Conservation (phyloP, 1,140 invertebrate genomes). For the Brachionus manjavacas region DNA sequence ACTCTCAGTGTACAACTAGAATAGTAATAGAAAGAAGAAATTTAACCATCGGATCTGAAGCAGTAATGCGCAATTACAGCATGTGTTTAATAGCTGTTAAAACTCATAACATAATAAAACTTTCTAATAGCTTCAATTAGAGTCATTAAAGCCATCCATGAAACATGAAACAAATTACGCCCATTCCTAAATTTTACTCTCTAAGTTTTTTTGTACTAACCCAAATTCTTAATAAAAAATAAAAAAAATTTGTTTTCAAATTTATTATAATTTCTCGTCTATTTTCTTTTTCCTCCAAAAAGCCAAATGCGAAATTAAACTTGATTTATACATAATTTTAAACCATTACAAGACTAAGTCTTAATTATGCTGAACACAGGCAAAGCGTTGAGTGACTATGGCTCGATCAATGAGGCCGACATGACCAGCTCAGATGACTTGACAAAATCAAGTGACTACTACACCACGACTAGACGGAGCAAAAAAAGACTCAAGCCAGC, state of each 20-base stretch:
- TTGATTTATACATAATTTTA: neutral
- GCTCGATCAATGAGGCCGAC: neutral
- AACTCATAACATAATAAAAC: neutral
- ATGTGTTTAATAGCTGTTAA: neutral
- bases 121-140: neutral
- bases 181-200: conserved; percentile 2
- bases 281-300: too few species aligned
- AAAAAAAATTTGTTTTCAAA: neutral
- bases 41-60: neutral
- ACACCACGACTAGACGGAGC: neutral
- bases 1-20: too few species aligned
- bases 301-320: neutral
- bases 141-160: neutral
- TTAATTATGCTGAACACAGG: neutral
- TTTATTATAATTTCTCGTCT: neutral
- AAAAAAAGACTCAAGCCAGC: neutral
- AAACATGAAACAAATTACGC: neutral
- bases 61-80: neutral
- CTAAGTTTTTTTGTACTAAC: neutral
- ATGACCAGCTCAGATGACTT: neutral
- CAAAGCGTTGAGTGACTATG: conserved; percentile 12
- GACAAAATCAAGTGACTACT: conserved; percentile 18
- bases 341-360: neutral
- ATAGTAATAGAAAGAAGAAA: too few species aligned
- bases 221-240: neutral